Evolutionary conservation across 2,888 invertebrate genomes (phyloP), one percentile per base, ranked within the genome.

Genomic region (Torymus aiolomorphi): DNA sequence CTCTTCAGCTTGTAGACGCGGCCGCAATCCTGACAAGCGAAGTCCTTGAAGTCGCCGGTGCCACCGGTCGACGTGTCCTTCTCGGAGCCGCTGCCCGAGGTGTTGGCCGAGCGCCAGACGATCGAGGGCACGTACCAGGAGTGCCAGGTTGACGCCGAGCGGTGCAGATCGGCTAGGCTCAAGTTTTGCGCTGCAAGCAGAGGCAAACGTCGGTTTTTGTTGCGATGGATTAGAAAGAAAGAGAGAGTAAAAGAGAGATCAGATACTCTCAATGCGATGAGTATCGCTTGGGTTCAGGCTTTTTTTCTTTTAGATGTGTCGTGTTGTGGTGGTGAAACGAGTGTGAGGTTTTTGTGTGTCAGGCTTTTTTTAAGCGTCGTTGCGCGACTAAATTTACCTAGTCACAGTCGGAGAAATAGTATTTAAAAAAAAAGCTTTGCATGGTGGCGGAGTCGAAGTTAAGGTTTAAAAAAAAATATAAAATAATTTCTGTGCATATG

Each of bases 21-120:
- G 81, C 95, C 95, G 91, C 96, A 96, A 88, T 94, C 95, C 83
- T 94, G 93, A 90, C 95, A 95, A 69, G 93, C 92, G 92, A 94
- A 95, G 84, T 84, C 76, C 76, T 83, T 83, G 18, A 74, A 49
- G 49, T 82, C 78, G 8, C 42, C 42, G 1, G 79, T 70, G 20
- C 74, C 65, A 2, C 70, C 69, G 8, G 20, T 51, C 1, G 49
- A 52, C 13, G n/a, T 14, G 18, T 79, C 80, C 63, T 78, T 82
- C 59, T 80, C 83, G 11, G 76, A 73, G 70, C 70, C 85, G 76
- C 86, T 88, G 77, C 87, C 86, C 51, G 42, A 42, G 5, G 88
- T 83, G 59, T 86, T 86, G n/a, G 88, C 85, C n/a, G 89, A 86
- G 75, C 89, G 86, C 89, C 89, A 89, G 86, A 89, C 88, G 82